These are phyloP conservation scores for Centrocercus urophasianus DNA, from an alignment of 2,113 vertebrate genomes.

Conservation along the genomic window DNA sequence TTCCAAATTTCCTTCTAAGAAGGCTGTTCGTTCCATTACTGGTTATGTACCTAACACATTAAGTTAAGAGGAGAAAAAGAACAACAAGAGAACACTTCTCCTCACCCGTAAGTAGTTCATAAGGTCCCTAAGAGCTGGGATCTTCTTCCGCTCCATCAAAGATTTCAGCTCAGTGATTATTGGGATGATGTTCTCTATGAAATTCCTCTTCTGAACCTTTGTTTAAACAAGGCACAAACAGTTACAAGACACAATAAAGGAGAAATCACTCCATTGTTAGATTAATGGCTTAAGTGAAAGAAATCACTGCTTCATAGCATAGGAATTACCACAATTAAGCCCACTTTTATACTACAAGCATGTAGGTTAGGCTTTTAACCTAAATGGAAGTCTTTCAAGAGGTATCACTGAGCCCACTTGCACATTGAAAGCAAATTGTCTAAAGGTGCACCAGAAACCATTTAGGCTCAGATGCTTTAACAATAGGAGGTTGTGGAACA, in stretches of 20 bases:
- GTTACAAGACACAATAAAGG: not conserved
- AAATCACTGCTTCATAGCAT: not conserved
- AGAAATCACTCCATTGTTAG: not conserved
- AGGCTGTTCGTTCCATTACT: not conserved
- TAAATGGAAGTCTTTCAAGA: not conserved
- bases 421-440: not conserved
- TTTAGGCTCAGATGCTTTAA: not conserved
- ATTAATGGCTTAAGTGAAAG: not conserved
- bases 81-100: not conserved
- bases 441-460: not conserved
- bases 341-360: not conserved
- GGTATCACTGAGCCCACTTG: not conserved
- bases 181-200: constrained; percentile 92
- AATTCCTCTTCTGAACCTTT: constrained; percentile 95
- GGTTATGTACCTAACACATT: not conserved
- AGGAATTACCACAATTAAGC: not conserved
- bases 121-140: constrained; percentile 89
- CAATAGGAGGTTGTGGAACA: not conserved
- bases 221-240: constrained; percentile 11
- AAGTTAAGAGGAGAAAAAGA: not conserved
- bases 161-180: constrained; percentile 89
- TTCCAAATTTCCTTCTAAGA: constrained; percentile 12
- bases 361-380: not conserved
- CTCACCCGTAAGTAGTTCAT: constrained; percentile 92
- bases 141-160: constrained; percentile 88